A percentile compares a stretch with the other conserved stretches of the same genome.
phyloP scores from a whole-genome alignment of 2,888 invertebrate species.

The Clistopyga incitator region DNA sequence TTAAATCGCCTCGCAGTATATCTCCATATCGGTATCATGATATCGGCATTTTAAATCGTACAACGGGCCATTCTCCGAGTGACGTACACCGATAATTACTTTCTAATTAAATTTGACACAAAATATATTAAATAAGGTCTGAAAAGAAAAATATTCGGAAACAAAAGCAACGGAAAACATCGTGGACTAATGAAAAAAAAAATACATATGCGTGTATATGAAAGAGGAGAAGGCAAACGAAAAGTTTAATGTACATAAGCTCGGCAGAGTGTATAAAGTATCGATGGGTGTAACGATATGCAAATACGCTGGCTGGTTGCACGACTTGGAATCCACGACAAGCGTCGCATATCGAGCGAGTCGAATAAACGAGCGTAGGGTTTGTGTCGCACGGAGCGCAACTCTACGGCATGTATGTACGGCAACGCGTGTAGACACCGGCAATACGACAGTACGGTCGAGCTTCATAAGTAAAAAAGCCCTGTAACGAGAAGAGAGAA shows the following conservation, averaged over 20 bases:
- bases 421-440: background rate
- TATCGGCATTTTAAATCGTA: background rate
- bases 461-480: background rate
- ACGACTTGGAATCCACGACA: slow-evolving; percentile 58
- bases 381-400: slow-evolving; percentile 17
- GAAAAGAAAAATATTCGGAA: too few relatives aligned
- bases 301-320: slow-evolving; percentile 44
- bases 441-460: background rate
- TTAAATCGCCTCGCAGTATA: background rate
- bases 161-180: slow-evolving; percentile 11
- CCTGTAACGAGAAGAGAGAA: background rate
- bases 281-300: slow-evolving; percentile 58
- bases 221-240: background rate
- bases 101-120: background rate
- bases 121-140: too few relatives aligned
- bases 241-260: slow-evolving; percentile 2
- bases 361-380: slow-evolving; percentile 30
- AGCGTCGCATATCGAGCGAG: slow-evolving; percentile 43
- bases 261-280: slow-evolving; percentile 57
- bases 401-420: background rate
- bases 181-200: too few relatives aligned
- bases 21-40: background rate
- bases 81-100: background rate
- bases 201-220: background rate
- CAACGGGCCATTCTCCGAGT: background rate